Evolutionary conservation across 2,797 vertebrate genomes (phyloP).

Genomic region (Halcyon leucocephala): DNA sequence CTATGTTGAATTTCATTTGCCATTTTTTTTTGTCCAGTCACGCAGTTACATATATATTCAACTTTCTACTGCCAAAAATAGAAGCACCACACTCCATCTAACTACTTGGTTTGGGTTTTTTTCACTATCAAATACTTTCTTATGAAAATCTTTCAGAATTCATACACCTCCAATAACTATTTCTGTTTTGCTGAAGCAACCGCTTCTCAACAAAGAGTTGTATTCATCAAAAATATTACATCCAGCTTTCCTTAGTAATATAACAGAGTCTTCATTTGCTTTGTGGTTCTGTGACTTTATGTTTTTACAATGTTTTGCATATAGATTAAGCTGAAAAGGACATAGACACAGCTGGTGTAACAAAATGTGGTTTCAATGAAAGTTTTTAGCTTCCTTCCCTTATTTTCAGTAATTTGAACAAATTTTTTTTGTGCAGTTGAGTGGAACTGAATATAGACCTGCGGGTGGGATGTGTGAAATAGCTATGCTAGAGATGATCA

Average conservation of each 20-base stretch:
- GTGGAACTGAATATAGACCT: not conserved
- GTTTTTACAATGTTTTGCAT: conserved; percentile 15
- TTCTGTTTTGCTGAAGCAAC: conserved; percentile 30
- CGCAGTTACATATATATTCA: not conserved
- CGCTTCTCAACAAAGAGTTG: not conserved
- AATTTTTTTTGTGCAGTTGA: not conserved
- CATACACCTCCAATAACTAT: not conserved
- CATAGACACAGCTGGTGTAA: conserved; percentile 23
- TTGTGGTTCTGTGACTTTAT: conserved; percentile 20
- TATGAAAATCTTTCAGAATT: not conserved
- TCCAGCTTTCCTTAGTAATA: conserved; percentile 1
- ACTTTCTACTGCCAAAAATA: not conserved
- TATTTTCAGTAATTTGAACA: conserved; percentile 22
- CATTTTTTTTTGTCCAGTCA: not conserved
- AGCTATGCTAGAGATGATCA: not conserved
- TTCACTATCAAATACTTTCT: not conserved
- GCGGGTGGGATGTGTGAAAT: not conserved
- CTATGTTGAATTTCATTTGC: not conserved
- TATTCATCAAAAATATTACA: conserved; percentile 24
- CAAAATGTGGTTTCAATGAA: not conserved
- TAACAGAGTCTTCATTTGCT: conserved; percentile 15
- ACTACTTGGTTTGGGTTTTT: not conserved
- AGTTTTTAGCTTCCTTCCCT: conserved; percentile 42
- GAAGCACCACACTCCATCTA: not conserved
- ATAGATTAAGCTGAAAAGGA: conserved; percentile 42